Percentiles rank a stretch among this genome's conserved stretches.
phyloP scores from a whole-genome alignment of 2,888 invertebrate species.

The Caenorhabditis imperialis region DNA sequence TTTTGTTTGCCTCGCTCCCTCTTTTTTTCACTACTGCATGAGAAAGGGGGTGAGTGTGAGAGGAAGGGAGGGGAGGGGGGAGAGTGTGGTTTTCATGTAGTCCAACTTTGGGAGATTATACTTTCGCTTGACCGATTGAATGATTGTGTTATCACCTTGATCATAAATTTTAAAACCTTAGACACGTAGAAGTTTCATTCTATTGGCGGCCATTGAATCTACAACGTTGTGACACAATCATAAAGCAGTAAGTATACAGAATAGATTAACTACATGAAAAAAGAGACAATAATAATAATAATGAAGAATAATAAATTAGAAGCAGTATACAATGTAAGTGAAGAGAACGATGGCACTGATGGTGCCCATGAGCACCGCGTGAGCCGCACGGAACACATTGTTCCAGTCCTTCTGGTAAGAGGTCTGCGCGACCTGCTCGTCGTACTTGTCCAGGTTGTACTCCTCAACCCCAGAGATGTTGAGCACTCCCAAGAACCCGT shows the following conservation, averaged over 20 bases:
- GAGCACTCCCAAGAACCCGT: slow-evolving; percentile 73
- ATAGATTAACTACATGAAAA: slow-evolving; percentile 7
- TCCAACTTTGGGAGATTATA: not conserved
- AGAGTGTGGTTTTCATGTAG: not conserved
- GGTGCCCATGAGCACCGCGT: slow-evolving; percentile 67
- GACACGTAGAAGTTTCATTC: slow-evolving; percentile 29
- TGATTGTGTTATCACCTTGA: not conserved
- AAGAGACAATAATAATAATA: too few species aligned
- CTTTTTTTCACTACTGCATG: too few species aligned
- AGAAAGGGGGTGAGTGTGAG: not conserved
- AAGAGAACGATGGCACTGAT: slow-evolving; percentile 71
- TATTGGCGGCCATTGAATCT: slow-evolving; percentile 24
- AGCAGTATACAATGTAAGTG: slow-evolving; percentile 58
- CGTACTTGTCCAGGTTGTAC: slow-evolving; percentile 65
- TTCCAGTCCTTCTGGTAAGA: slow-evolving; percentile 72
- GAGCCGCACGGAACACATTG: slow-evolving; percentile 74
- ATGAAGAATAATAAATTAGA: slow-evolving; percentile 27
- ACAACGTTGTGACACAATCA: slow-evolving; percentile 38
- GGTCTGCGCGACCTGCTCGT: slow-evolving; percentile 63
- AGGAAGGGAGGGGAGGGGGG: not conserved
- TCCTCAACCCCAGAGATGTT: slow-evolving; percentile 69
- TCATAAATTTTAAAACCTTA: not conserved
- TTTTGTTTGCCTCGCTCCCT: too few species aligned
- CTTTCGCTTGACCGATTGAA: slow-evolving; percentile 4
- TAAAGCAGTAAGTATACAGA: slow-evolving; percentile 30